Base-by-base conservation (phyloP, 2,113 vertebrate genomes). In the Tiliqua scincoides region DNA sequence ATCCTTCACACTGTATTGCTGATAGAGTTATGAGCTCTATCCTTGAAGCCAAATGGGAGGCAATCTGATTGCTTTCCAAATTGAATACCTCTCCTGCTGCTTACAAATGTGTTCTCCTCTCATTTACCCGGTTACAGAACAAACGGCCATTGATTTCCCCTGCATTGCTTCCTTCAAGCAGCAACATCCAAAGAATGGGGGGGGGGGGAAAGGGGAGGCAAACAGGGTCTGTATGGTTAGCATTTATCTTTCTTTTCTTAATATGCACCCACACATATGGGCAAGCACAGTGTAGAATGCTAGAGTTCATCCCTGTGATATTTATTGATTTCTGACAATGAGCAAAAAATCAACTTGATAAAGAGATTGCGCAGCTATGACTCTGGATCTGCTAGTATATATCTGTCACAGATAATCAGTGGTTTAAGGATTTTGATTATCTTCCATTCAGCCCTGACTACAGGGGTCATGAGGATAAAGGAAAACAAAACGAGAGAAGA, bases 91-190 rank as follows among this genome's bases (percentile, higher is more conserved):
- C 81, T 86, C 93, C 94, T 94, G 93, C 95, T 96, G 91, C 93
- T 96, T 95, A 94, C 93, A 95, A 95, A 95, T 25, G 67, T 94
- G 92, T 89, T 92, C 77, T 92, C 70, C 84, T 93, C 88, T 89
- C 86, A 88, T 94, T 91, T 91, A 88, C 82, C 80, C 86, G 92
- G 91, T 94, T 95, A 92, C 93, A 92, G 94, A 96, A 95, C 95
- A 95, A 96, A 95, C 90, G 93, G 72, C 59, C 93, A 96, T 95
- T 94, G 95, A 96, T 95, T 95, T 93, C 86, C 91, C 32, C 76
- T 89, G 89, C 48, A 17, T 0, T 1, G 54, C 79, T 61, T 81
- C 37, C 79, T 91, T 79, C 76, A 90, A 92, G 89, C 43, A 91
- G 79, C 84, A 89, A 52, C 62, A 90, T 82, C 83, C 74, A 77